Evolutionary conservation across 30 jellyfish, hydroid and myxozoan genomes (phyloP).

Genomic region (Pseudorhiza aurosa): DNA sequence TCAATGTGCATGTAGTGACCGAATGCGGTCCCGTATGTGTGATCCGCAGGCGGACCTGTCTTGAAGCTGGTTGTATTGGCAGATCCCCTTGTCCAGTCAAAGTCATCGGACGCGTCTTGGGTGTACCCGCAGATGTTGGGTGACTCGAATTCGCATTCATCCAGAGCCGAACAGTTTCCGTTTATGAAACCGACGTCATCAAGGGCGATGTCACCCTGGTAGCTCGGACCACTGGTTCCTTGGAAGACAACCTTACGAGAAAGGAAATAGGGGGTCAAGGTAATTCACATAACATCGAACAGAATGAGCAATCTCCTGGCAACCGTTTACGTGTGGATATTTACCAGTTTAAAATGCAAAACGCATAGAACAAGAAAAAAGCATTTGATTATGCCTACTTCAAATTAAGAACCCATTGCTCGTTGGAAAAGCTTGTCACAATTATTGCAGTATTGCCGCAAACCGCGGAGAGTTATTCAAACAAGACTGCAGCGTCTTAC

Average conservation of each 20-base stretch:
- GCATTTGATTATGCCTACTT: too few relatives aligned
- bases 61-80: slow-evolving; percentile 85
- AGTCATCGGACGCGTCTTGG: slow-evolving; percentile 93
- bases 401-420: too few relatives aligned
- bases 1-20: slow-evolving; percentile 96
- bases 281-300: background rate
- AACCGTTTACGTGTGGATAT: too few relatives aligned
- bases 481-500: too few relatives aligned
- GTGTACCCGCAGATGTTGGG: slow-evolving; percentile 88
- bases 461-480: too few relatives aligned
- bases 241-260: slow-evolving; percentile 79
- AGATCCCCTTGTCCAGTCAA: slow-evolving; percentile 86
- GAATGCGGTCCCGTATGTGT: slow-evolving; percentile 87
- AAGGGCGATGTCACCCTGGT: slow-evolving; percentile 96
- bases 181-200: slow-evolving; percentile 93
- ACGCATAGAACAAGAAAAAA: too few relatives aligned
- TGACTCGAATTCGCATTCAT: slow-evolving; percentile 85
- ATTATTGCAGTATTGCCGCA: too few relatives aligned
- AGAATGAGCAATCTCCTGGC: too few relatives aligned
- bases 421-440: too few relatives aligned
- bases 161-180: slow-evolving; percentile 85
- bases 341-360: too few relatives aligned
- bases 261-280: background rate
- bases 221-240: slow-evolving; percentile 96
- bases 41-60: slow-evolving; percentile 97